phyloP scores from a whole-genome alignment of 92 coral and sea anemone genomes.

The Heliopora coerulea region DNA sequence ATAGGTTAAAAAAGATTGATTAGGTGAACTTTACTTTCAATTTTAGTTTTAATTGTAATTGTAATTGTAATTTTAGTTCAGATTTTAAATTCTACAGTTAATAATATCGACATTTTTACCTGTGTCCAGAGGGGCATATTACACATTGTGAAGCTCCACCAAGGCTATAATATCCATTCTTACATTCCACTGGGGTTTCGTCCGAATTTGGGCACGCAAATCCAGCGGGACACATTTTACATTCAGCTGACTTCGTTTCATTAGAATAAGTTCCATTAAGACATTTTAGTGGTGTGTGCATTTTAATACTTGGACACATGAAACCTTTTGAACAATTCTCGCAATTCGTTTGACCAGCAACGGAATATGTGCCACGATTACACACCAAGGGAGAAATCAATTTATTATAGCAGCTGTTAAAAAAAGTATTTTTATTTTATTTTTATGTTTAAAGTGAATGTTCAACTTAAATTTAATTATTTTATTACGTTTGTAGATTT shows the following conservation, averaged over 20 bases:
- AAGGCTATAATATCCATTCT: slow-evolving; percentile 64
- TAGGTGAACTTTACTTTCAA: no score
- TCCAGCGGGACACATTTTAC: slow-evolving; percentile 66
- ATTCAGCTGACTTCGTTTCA: slow-evolving; percentile 42
- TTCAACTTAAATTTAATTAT: no score
- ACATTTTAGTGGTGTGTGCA: slow-evolving; percentile 67
- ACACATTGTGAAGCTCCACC: slow-evolving; percentile 51
- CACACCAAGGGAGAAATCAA: slow-evolving; percentile 53
- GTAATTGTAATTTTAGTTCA: no score
- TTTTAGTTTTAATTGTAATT: no score
- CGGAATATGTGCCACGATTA: slow-evolving; percentile 62
- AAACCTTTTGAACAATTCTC: slow-evolving; percentile 65
- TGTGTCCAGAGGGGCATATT: slow-evolving; percentile 67
- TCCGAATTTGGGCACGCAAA: slow-evolving; percentile 57
- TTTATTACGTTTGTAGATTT: no score
- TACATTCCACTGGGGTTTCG: slow-evolving; percentile 56
- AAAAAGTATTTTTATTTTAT: no score
- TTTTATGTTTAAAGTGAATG: no score
- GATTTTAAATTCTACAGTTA: no score
- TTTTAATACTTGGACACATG: slow-evolving; percentile 63
- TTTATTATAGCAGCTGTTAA: slow-evolving; percentile 56
- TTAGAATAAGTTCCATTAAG: slow-evolving; percentile 72
- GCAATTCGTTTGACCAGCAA: slow-evolving; percentile 65
- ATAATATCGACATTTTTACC: no score
- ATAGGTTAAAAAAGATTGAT: no score